Evolutionary conservation across 1,140 invertebrate species (phyloP), one percentile per base, ranked within the genome.

Genomic region (Zaprionus vittiger): DNA sequence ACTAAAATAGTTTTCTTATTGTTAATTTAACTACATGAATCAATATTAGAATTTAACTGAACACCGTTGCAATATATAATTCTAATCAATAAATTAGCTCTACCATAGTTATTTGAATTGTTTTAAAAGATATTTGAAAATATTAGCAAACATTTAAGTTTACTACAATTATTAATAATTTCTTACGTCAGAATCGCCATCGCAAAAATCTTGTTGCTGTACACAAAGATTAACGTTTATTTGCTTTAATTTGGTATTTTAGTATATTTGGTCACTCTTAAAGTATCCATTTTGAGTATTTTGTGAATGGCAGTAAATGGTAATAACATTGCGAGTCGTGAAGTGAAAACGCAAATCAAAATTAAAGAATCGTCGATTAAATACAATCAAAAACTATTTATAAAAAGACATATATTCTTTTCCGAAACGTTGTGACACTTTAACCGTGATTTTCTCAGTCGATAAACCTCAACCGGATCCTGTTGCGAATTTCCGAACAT

Each of bases 261-360:
- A 0, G 17, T 1, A 12, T 12, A 20, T 67, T 37, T 67, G 70
- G 70, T 22, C 70, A 73, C 63, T 66, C 54, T 28, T 38, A 7
- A 22, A 57, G 22, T 41, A n/a, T 5, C 22, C 5, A 61, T 26
- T 57, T 62, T 68, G 57, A 74, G 59, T 63, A 69, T 69, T 62
- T 74, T 62, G 72, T 56, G 66, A 74, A 74, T 57, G 65, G 38
- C 52, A 73, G 70, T 67, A 73, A 52, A 74, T 62, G 72, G 72
- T 74, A 74, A 76, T 76, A 76, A 76, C 73, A 76, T 76, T 76
- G 72, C 68, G 41, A 60, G 65, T 28, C 59, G 44, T 54, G 76
- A 78, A 78, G 76, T 69, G 76, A 78, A 78, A 78, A 78, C 60
- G 70, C 69, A 41, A 64, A 70, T 54, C 63, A 55, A 47, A 68